Conservation (phyloP, 2,888 invertebrate genomes). For the Glyphotaelius pellucidus region DNA sequence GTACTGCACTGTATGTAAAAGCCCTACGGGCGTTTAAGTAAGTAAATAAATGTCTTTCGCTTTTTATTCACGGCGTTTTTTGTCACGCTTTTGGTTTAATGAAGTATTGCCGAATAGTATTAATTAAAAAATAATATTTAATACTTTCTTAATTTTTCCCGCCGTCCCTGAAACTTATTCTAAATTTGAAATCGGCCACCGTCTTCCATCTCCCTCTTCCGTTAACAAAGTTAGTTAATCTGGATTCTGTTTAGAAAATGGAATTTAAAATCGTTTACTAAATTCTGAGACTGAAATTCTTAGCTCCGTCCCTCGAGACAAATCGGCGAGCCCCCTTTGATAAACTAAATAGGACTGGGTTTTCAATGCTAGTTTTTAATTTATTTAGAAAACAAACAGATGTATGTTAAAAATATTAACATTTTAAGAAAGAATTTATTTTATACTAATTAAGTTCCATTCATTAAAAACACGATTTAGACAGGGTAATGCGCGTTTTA, state of each 20-base stretch:
- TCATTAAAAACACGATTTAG: no score
- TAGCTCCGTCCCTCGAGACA: constrained; percentile 3
- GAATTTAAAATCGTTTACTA: constrained; percentile 39
- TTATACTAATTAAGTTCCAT: no score
- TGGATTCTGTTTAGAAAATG: constrained; percentile 11
- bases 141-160: background rate
- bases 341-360: background rate
- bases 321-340: background rate
- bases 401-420: no score
- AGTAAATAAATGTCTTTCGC: no score
- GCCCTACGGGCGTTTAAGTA: no score
- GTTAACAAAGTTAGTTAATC: constrained; percentile 6
- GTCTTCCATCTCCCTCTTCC: background rate
- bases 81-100: no score
- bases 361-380: background rate
- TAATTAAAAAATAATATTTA: background rate
- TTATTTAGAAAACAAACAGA: background rate
- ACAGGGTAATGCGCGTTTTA: no score
- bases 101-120: no score
- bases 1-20: no score
- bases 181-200: background rate
- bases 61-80: no score
- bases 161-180: background rate
- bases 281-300: constrained; percentile 32
- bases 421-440: no score